Evolutionary conservation across 2,888 invertebrate genomes (phyloP).

Genomic region (Eurois occulta): DNA sequence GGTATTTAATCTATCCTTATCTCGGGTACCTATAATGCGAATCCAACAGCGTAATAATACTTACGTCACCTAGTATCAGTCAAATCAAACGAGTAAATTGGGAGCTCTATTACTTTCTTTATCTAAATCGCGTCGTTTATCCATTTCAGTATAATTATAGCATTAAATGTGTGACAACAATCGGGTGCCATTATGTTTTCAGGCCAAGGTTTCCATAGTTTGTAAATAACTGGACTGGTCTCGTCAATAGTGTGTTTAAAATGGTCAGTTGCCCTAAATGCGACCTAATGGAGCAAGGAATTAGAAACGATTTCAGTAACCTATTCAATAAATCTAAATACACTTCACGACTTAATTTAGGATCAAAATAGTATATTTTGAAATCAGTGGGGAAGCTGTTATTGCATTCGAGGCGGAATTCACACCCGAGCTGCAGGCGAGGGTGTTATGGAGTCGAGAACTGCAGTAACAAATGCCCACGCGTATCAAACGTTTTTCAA

Average conservation of each 20-base stretch:
- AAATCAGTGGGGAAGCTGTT: no score
- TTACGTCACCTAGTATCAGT: background rate
- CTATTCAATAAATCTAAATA: background rate
- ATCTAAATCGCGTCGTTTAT: background rate
- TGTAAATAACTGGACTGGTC: slow-evolving; percentile 20
- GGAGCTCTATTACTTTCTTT: background rate
- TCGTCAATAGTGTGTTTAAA: slow-evolving; percentile 8
- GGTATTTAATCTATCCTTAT: no score
- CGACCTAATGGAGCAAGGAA: slow-evolving; percentile 6
- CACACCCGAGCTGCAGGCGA: no score
- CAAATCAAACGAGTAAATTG: background rate
- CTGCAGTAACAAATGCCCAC: no score
- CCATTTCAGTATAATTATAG: background rate
- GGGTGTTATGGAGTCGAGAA: no score
- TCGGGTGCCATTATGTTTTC: slow-evolving; percentile 20
- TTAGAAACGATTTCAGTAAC: slow-evolving; percentile 1
- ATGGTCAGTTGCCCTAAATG: slow-evolving; percentile 19
- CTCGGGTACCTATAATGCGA: no score
- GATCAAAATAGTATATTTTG: no score
- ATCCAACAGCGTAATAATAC: no score
- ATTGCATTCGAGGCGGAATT: no score
- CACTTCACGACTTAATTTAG: no score
- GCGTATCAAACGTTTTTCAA: no score
- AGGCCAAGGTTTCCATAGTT: slow-evolving; percentile 32
- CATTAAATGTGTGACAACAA: slow-evolving; percentile 16